A percentile compares a stretch with the other conserved stretches of the same genome.
These are phyloP conservation scores for Oxystoma pomonae DNA, from an alignment of 2,888 invertebrate species.

Conservation along the genomic window DNA sequence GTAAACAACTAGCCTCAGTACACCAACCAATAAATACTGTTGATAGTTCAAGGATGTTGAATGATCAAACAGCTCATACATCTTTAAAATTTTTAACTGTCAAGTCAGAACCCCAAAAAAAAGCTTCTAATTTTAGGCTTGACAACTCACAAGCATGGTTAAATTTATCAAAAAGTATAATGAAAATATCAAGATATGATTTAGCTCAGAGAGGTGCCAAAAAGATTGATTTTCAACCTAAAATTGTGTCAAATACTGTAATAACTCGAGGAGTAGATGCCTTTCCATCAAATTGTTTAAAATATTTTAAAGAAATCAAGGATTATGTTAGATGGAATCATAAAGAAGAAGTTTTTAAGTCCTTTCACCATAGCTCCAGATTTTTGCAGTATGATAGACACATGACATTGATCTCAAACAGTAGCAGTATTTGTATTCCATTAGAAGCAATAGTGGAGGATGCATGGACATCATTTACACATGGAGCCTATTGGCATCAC, in stretches of 20 bases:
- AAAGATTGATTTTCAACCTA: conserved; percentile 26
- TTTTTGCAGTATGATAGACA: conserved; percentile 47
- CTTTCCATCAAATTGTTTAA: conserved; percentile 37
- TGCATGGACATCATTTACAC: conserved; percentile 49
- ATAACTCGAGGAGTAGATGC: conserved; percentile 43
- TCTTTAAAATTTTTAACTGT: conserved; percentile 49
- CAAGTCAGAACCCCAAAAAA: conserved; percentile 44
- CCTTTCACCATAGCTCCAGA: conserved; percentile 43
- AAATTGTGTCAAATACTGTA: conserved; percentile 43
- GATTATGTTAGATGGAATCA: conserved; percentile 46
- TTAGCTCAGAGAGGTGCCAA: conserved; percentile 16
- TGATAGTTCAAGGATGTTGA: conserved; percentile 39
- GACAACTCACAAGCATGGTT: conserved; percentile 46
- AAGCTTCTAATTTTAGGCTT: conserved; percentile 35
- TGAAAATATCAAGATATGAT: conserved; percentile 30
- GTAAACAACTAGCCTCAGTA: conserved; percentile 47
- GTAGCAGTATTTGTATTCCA: conserved; percentile 43
- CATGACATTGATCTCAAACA: conserved; percentile 48
- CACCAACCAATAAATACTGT: conserved; percentile 45
- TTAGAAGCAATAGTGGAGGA: conserved; percentile 46
- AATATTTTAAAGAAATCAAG: conserved; percentile 32
- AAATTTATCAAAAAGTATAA: conserved; percentile 19
- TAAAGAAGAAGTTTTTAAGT: conserved; percentile 37
- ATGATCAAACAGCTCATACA: conserved; percentile 47
- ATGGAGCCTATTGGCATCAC: conserved; percentile 52